Evolutionary conservation across 2,888 invertebrate species (phyloP).

Genomic region (Crepidodera aurea): DNA sequence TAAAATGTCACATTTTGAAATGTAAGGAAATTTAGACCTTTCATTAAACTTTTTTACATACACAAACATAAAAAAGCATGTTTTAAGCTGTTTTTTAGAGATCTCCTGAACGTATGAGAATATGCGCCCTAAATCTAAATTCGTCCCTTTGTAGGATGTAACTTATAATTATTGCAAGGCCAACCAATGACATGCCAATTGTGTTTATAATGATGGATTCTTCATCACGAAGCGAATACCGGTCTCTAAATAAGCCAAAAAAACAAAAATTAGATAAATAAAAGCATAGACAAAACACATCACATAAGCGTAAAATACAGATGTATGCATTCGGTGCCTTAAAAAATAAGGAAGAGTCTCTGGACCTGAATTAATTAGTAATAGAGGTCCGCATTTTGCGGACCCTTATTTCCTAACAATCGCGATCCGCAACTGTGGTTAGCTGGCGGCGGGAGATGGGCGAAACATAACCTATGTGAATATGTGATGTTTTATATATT

Average conservation of each 20-base stretch:
- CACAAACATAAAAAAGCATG: conserved; percentile 2
- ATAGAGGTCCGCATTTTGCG: too few relatives aligned
- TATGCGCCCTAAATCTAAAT: conserved; percentile 64
- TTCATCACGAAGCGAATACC: conserved; percentile 68
- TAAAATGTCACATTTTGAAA: neutral
- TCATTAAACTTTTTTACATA: neutral
- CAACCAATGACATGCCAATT: conserved; percentile 72
- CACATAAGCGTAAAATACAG: too few relatives aligned
- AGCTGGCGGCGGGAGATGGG: too few relatives aligned
- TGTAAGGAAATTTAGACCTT: neutral
- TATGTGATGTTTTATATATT: too few relatives aligned
- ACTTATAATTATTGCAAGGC: conserved; percentile 70
- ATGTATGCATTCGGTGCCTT: too few relatives aligned
- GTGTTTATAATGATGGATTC: conserved; percentile 76
- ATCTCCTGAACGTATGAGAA: conserved; percentile 68
- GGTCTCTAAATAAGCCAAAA: conserved; percentile 50
- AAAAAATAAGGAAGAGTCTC: too few relatives aligned
- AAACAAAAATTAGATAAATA: conserved; percentile 36
- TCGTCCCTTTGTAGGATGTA: conserved; percentile 71
- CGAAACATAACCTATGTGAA: too few relatives aligned
- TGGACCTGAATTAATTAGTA: too few relatives aligned
- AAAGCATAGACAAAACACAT: conserved; percentile 22
- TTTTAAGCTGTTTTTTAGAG: conserved; percentile 16
- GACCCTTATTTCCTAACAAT: too few relatives aligned
- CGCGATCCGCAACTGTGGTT: too few relatives aligned